These are phyloP conservation scores for Cacatua alba DNA, from an alignment of 2,113 vertebrate genomes.

Conservation along the genomic window DNA sequence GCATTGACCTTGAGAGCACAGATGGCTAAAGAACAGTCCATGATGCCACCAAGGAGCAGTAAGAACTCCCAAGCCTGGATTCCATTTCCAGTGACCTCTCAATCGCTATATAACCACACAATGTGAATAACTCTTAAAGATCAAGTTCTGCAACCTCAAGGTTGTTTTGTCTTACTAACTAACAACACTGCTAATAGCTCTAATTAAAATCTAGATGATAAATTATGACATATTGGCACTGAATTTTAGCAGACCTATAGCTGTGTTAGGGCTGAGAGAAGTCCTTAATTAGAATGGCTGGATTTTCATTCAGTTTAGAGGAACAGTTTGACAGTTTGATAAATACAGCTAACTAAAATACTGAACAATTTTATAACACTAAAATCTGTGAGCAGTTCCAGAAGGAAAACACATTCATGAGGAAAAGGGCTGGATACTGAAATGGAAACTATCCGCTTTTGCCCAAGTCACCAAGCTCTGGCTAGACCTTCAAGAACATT, in stretches of 20 bases:
- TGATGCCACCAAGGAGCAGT: not conserved
- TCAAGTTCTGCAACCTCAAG: not conserved
- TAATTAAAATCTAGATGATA: not conserved
- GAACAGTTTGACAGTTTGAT: not conserved
- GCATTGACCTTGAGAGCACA: not conserved
- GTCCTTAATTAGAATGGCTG: not conserved
- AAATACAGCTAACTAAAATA: not conserved
- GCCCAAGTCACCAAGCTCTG: not conserved
- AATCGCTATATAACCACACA: not conserved
- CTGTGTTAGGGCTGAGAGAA: not conserved
- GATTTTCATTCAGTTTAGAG: not conserved
- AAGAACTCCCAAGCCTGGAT: not conserved
- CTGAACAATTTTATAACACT: not conserved
- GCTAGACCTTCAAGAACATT: not conserved
- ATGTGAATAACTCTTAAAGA: not conserved
- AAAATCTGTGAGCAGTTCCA: not conserved
- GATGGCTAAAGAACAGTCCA: not conserved
- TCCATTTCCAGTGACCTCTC: not conserved
- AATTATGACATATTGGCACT: not conserved
- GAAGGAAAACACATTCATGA: not conserved
- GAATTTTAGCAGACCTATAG: not conserved
- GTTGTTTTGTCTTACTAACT: not conserved
- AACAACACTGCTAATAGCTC: not conserved
- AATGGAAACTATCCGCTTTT: not conserved
- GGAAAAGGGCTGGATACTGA: not conserved